Conservation (phyloP, 2,113 vertebrate species). For the Hirundichthys speculiger region DNA sequence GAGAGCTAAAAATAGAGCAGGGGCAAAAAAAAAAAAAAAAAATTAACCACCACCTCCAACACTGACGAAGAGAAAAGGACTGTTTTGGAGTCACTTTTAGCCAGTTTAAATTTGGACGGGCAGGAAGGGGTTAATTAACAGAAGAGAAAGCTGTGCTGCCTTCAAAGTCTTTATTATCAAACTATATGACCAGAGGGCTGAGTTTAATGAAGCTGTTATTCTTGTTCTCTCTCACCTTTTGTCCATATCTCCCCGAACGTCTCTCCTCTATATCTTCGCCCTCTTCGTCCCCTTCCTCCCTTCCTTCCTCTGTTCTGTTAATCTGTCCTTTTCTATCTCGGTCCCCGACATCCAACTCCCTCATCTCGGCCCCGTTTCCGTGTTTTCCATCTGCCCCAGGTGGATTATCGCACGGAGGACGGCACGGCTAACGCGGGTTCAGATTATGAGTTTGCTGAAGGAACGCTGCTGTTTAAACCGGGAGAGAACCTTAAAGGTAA, state of each 20-base stretch:
- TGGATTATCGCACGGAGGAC: constrained; percentile 78
- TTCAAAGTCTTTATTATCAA: constrained; percentile 52
- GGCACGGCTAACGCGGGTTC: constrained; percentile 76
- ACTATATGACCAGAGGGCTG: constrained; percentile 61
- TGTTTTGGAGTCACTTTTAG: neutral
- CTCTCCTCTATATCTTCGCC: too few relatives aligned
- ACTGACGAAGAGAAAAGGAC: neutral
- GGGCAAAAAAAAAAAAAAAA: neutral
- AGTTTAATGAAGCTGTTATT: constrained; percentile 66
- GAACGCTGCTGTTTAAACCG: constrained; percentile 73
- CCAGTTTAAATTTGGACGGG: neutral
- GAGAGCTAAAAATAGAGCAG: constrained; percentile 23
- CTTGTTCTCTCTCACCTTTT: constrained; percentile 40
- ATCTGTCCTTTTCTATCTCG: constrained; percentile 44
- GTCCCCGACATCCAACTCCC: constrained; percentile 9
- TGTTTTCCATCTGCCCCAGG: constrained; percentile 48
- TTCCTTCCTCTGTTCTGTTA: constrained; percentile 23
- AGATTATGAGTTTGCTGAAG: constrained; percentile 78
- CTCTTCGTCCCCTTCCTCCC: neutral
- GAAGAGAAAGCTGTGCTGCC: constrained; percentile 29
- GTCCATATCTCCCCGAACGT: constrained; percentile 21
- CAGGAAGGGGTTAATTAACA: constrained; percentile 11
- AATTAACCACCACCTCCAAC: neutral
- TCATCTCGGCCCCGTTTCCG: constrained; percentile 5
- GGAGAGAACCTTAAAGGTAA: constrained; percentile 76